These are phyloP conservation scores for Zootoca vivipara DNA, from an alignment of 2,113 vertebrate genomes.

Conservation along the genomic window DNA sequence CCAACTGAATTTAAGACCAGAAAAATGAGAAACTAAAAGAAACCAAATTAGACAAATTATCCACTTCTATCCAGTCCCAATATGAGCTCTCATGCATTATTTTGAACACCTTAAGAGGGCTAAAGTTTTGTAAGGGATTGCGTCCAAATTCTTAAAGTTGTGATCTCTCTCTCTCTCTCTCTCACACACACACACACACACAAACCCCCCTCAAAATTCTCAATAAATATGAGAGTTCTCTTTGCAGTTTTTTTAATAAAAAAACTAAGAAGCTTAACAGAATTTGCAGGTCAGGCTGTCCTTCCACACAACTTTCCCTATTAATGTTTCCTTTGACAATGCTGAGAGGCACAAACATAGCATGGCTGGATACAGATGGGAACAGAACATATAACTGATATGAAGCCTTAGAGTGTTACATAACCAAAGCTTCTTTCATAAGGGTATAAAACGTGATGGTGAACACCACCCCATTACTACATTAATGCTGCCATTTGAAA, in stretches of 20 bases:
- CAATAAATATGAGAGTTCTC: not conserved
- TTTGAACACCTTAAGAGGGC: too few relatives aligned
- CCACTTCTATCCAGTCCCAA: too few relatives aligned
- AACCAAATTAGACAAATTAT: too few relatives aligned
- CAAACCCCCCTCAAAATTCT: not conserved
- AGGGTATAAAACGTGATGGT: not conserved
- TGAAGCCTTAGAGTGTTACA: not conserved
- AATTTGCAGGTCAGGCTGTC: not conserved
- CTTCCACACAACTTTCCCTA: not conserved
- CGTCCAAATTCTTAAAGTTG: too few relatives aligned
- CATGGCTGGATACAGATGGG: not conserved
- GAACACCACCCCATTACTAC: not conserved
- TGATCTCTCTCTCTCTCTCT: too few relatives aligned
- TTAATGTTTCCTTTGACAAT: not conserved
- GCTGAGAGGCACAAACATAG: not conserved
- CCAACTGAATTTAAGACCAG: too few relatives aligned
- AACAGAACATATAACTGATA: not conserved
- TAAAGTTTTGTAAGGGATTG: too few relatives aligned
- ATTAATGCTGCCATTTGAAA: not conserved
- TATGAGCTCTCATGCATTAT: too few relatives aligned
- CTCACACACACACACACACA: not conserved
- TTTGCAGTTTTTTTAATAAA: not conserved
- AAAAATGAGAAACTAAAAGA: too few relatives aligned
- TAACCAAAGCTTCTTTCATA: not conserved
- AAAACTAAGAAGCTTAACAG: not conserved